A percentile compares a stretch with the other conserved stretches of the same genome.
Conservation (phyloP, 2,888 invertebrate genomes). For the Chalcosyrphus nemorum region DNA sequence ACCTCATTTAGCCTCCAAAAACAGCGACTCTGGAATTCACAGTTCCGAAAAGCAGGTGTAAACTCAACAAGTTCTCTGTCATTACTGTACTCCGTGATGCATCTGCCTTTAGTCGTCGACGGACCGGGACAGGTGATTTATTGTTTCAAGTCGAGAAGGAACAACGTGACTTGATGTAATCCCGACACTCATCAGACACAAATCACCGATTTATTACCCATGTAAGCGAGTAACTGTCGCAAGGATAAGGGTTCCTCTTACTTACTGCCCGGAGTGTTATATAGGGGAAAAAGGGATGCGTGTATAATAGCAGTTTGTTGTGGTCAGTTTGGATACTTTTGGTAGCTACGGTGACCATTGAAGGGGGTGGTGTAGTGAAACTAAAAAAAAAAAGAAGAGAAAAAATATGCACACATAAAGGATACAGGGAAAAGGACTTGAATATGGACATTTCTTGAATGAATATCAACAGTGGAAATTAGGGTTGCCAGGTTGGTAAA, state of each 20-base stretch:
- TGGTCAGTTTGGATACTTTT: conserved; percentile 35
- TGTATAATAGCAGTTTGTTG: conserved; percentile 54
- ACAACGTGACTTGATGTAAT: conserved; percentile 31
- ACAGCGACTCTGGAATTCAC: not conserved
- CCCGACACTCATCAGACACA: conserved; percentile 29
- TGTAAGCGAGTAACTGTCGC: conserved; percentile 41
- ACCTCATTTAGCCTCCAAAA: conserved; percentile 50
- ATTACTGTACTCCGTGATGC: not conserved
- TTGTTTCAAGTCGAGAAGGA: not conserved
- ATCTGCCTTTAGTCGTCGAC: conserved; percentile 40
- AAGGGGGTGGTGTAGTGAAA: conserved; percentile 49
- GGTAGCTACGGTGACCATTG: conserved; percentile 47
- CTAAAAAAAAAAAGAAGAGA: not conserved
- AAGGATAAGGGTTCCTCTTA: conserved; percentile 36
- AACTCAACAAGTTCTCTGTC: conserved; percentile 42
- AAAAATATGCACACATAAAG: conserved; percentile 7
- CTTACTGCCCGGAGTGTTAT: conserved; percentile 9
- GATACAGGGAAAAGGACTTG: conserved; percentile 5
- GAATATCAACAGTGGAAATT: conserved; percentile 31
- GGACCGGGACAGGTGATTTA: too few species aligned
- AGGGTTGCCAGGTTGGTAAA: conserved; percentile 29
- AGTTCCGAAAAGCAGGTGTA: conserved; percentile 25
- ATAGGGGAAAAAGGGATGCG: conserved; percentile 58
- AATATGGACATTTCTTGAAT: conserved; percentile 40
- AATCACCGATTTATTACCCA: conserved; percentile 46